A percentile compares a stretch with the other conserved stretches of the same genome.
These are phyloP conservation scores for Pipistrellus nathusii DNA, from an alignment of 2,797 vertebrate genomes.

Conservation along the genomic window DNA sequence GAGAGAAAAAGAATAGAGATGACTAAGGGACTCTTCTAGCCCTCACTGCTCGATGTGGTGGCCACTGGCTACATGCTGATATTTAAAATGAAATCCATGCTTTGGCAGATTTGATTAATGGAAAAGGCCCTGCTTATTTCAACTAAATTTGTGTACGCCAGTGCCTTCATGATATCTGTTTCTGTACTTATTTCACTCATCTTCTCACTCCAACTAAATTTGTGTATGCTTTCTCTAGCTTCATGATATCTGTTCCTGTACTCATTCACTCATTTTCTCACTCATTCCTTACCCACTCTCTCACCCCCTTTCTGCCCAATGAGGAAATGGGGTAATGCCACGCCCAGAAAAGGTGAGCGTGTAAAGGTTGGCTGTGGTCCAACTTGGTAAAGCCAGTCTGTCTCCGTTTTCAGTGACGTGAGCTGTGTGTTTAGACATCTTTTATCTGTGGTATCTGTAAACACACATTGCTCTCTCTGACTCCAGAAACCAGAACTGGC, in stretches of 20 bases:
- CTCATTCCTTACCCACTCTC: neutral
- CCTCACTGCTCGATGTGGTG: neutral
- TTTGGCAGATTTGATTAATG: neutral
- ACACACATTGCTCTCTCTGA: conserved; percentile 1
- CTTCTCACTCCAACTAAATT: neutral
- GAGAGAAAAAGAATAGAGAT: neutral
- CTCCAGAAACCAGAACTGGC: conserved; percentile 17
- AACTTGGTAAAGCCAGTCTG: neutral
- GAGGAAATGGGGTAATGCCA: neutral
- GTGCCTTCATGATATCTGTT: neutral
- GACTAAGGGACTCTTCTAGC: neutral
- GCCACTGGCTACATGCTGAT: neutral
- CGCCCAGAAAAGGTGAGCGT: neutral
- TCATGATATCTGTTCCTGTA: neutral
- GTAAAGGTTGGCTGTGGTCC: neutral
- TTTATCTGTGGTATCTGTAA: conserved; percentile 34
- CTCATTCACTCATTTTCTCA: neutral
- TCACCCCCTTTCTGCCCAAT: neutral
- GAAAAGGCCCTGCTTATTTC: neutral
- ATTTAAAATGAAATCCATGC: conserved; percentile 7
- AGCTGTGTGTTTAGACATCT: conserved; percentile 50
- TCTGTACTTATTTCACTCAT: neutral
- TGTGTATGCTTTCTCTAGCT: neutral
- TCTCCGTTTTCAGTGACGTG: neutral
- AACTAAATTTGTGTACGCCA: neutral